These are phyloP conservation scores for Phylloscopus trochiloides DNA, from an alignment of 2,113 vertebrate species.

Conservation along the genomic window DNA sequence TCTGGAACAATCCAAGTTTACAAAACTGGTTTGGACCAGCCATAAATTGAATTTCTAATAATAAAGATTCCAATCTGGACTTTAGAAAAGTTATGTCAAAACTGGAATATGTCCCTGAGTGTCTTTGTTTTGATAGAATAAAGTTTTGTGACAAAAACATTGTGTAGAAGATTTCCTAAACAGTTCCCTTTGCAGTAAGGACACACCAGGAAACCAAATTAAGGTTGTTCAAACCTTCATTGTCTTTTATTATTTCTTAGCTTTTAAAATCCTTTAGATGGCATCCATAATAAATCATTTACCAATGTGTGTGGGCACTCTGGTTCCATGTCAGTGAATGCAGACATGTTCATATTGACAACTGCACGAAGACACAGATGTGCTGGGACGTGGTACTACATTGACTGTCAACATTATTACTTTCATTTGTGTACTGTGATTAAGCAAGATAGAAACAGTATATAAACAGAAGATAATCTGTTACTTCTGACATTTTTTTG, in stretches of 20 bases:
- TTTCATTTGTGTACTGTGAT: background rate
- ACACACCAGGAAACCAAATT: background rate
- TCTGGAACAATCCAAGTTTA: background rate
- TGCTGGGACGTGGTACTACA: background rate
- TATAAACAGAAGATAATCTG: background rate
- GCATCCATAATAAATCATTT: background rate
- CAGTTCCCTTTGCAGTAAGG: background rate
- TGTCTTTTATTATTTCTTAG: background rate
- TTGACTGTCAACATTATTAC: background rate
- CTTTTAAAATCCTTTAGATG: background rate
- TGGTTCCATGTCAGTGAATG: background rate
- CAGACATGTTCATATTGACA: accelerated
- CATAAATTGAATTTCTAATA: background rate
- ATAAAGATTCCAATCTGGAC: background rate
- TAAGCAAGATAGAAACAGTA: background rate
- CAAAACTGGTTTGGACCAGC: background rate
- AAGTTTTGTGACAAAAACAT: background rate
- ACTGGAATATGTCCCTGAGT: background rate
- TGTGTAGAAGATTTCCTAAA: background rate
- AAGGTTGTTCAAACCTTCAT: background rate
- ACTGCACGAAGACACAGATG: accelerated
- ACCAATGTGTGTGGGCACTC: background rate
- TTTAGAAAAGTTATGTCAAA: background rate
- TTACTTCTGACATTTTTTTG: background rate
- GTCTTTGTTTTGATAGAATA: background rate